Evolutionary conservation across 2,797 vertebrate species (phyloP), one percentile per base, ranked within the genome.

Genomic region (Sylvia borin): DNA sequence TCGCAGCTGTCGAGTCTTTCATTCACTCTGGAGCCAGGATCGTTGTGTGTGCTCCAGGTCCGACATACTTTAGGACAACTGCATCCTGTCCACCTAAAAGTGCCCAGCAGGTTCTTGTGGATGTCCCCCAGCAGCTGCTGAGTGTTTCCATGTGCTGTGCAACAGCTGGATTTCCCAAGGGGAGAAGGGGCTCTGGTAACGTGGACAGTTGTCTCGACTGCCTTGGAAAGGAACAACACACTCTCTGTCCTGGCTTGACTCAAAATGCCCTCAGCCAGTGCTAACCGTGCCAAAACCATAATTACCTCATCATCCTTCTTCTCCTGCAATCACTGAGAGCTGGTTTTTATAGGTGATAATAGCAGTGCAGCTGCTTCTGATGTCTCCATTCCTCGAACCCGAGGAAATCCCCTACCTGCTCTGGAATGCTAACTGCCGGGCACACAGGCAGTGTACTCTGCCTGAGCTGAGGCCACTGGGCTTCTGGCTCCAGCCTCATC

Each of bases 1-100:
- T 81, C 0, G 0, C 95, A 97, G 89, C 92, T 97, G 93, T 86
- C 0, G 0, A 79, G 70, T 43, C 66, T 78, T 91, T 88, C 77
- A 74, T 65, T 92, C 1, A 1, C 65, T 62, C 88, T 68, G 70
- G 70, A 95, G 88, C 57, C 71, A 61, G 65, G 60, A 90, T 42
- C 61, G 92, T 29, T 88, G 88, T n/a, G 42, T 64, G 73, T 40
- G 54, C 78, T 93, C 79, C 62, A 51, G 54, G 27, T 93, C 78
- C 76, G 70, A 90, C 92, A 95, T 86, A 95, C 66, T 93, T 89
- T 57, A 57, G 75, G 78, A 67, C 77, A 93, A 95, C 70, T 91
- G 78, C 50, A 77, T 94, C 72, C 83, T 92, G 85, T 84, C 81
- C 73, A 81, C 74, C 86, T 76, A 43, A 19, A 92, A 89, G 31